Conservation (phyloP, 2,888 invertebrate genomes). For the Sympetrum striolatum region DNA sequence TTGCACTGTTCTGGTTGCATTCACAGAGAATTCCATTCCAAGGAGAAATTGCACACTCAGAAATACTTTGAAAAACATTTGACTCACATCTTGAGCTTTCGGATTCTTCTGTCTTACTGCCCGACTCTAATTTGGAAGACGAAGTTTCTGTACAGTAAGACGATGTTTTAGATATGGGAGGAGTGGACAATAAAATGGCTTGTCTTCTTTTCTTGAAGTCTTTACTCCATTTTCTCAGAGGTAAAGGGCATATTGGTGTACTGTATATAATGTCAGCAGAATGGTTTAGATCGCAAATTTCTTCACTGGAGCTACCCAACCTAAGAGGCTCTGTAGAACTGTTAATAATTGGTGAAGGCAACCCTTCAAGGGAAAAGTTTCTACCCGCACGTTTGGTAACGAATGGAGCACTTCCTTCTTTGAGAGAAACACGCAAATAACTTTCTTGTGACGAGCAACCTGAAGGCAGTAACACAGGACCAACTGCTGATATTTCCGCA, state of each 20-base stretch:
- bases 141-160: neutral
- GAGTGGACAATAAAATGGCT: neutral
- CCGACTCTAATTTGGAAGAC: neutral
- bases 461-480: neutral
- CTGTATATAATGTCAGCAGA: neutral
- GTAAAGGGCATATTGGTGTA: neutral
- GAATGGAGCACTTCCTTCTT: neutral
- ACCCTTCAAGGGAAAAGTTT: neutral
- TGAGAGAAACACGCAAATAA: neutral
- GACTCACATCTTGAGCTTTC: neutral
- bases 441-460: neutral
- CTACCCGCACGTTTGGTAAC: neutral
- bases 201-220: constrained; percentile 5
- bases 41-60: neutral
- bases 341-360: neutral
- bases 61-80: neutral
- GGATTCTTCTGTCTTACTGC: neutral
- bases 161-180: neutral
- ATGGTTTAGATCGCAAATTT: neutral
- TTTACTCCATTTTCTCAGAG: neutral
- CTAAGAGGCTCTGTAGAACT: neutral
- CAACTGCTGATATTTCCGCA: too few relatives aligned
- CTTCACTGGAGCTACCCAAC: neutral
- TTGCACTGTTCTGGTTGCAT: neutral
- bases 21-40: neutral